phyloP scores from a whole-genome alignment of 2,113 vertebrate genomes.

The Leucosticte australis region DNA sequence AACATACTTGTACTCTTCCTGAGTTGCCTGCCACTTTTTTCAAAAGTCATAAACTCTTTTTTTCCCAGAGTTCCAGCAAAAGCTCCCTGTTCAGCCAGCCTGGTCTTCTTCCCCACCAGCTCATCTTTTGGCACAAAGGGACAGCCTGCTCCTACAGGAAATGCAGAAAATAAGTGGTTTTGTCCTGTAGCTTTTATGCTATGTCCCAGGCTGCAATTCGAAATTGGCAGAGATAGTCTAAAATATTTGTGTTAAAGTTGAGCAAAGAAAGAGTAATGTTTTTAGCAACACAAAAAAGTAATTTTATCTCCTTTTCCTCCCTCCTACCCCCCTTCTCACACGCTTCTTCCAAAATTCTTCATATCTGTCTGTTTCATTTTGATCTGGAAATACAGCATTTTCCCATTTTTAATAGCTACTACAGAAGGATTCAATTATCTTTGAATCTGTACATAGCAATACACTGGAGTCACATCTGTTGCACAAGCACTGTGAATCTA shows the following conservation, averaged over 20 bases:
- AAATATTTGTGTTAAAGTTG: constrained; percentile 17
- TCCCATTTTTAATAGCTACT: constrained; percentile 1
- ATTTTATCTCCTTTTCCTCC: not conserved
- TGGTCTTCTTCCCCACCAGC: not conserved
- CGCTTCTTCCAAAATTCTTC: not conserved
- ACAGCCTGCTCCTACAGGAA: not conserved
- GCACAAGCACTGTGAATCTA: constrained; percentile 20
- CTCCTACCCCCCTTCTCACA: not conserved
- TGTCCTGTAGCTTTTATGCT: not conserved
- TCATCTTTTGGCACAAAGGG: not conserved
- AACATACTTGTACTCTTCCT: not conserved
- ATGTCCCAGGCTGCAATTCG: not conserved
- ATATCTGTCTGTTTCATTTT: not conserved
- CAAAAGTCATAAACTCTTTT: not conserved
- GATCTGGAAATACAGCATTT: constrained; percentile 15
- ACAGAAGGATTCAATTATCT: constrained; percentile 52
- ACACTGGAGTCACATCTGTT: constrained; percentile 38
- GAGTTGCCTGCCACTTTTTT: not conserved
- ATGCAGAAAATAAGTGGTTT: not conserved
- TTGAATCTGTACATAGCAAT: not conserved
- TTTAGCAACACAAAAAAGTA: not conserved
- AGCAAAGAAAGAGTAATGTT: not conserved
- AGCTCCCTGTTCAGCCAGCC: not conserved
- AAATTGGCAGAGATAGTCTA: not conserved
- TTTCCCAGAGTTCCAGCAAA: not conserved